Conservation (phyloP, 1,140 invertebrate species). For the Andricus grossulariae region DNA sequence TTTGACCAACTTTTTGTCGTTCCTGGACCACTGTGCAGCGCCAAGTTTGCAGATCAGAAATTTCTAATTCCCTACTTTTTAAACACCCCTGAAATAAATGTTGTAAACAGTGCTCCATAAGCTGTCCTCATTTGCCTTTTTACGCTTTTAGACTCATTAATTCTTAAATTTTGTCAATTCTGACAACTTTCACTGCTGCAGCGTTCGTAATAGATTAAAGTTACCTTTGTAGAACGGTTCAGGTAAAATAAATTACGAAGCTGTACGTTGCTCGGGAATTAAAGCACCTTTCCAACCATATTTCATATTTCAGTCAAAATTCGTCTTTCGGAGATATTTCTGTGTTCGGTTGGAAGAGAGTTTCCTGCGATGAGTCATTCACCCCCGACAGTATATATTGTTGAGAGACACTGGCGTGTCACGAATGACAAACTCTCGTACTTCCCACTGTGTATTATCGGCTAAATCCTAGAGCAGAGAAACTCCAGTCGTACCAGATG, state of each 20-base stretch:
- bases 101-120: no score
- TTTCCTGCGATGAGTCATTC: slow-evolving; percentile 27
- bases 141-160: neutral
- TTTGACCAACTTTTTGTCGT: no score
- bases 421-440: slow-evolving; percentile 28
- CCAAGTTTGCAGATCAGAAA: no score
- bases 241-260: slow-evolving; percentile 3
- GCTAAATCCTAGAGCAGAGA: slow-evolving; percentile 21
- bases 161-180: neutral
- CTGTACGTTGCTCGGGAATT: neutral
- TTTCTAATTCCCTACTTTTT: no score
- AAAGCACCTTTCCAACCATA: slow-evolving; percentile 20
- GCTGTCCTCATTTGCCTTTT: no score
- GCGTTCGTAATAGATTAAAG: neutral
- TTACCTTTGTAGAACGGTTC: neutral
- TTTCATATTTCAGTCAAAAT: slow-evolving; percentile 17
- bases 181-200: neutral
- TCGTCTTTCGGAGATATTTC: slow-evolving; percentile 24
- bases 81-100: no score
- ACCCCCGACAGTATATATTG: slow-evolving; percentile 27
- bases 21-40: no score
- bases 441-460: slow-evolving; percentile 29
- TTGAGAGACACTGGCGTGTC: slow-evolving; percentile 28
- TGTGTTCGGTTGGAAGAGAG: neutral
- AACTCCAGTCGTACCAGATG: slow-evolving; percentile 31